Percentiles rank a stretch among this genome's conserved stretches.
Conservation (phyloP, 2,888 invertebrate species). For the Eurytoma californica region DNA sequence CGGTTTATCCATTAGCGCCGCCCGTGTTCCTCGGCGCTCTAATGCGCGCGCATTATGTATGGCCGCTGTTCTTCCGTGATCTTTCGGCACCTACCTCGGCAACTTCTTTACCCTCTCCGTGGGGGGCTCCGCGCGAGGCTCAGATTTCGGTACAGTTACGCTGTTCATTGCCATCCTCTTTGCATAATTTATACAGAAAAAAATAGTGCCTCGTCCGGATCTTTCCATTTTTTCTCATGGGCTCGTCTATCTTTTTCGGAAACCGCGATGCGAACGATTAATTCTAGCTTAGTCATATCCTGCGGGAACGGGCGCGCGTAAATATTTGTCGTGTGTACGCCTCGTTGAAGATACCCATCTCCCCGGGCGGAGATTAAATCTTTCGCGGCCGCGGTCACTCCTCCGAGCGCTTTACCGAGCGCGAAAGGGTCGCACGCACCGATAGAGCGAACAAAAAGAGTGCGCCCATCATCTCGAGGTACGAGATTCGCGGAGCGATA, state of each 20-base stretch:
- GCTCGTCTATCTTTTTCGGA: not conserved
- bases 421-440: no score
- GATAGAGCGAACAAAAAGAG: no score
- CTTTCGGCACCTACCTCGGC: not conserved
- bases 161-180: not conserved
- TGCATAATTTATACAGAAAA: slow-evolving; percentile 13
- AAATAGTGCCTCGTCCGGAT: not conserved
- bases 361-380: not conserved
- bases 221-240: not conserved
- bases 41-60: slow-evolving; percentile 5
- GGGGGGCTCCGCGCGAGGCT: not conserved
- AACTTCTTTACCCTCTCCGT: no score
- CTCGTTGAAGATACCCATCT: not conserved
- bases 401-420: no score
- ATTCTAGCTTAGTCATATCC: not conserved
- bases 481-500: slow-evolving; percentile 19
- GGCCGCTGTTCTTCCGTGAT: not conserved
- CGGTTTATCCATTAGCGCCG: slow-evolving; percentile 6
- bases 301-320: not conserved
- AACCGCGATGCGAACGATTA: not conserved
- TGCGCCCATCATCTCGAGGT: no score
- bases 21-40: slow-evolving; percentile 21
- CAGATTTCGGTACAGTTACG: not conserved
- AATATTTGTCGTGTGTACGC: not conserved
- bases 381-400: not conserved